phyloP scores from a whole-genome alignment of 2,113 vertebrate genomes.

The Myotis lucifugus region DNA sequence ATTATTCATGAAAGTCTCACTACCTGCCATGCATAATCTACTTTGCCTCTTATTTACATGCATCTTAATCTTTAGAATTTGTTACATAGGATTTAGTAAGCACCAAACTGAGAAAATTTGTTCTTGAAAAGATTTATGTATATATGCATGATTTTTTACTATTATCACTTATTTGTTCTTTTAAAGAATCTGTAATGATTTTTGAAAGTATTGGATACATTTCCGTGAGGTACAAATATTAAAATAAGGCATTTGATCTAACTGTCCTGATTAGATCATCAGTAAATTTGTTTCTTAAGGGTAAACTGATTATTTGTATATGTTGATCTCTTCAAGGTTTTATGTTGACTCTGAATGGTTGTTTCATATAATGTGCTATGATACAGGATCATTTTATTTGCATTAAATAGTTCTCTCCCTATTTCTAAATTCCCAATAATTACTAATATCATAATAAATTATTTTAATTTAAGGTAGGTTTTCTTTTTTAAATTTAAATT shows the following conservation, averaged over 20 bases:
- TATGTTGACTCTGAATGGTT: background rate
- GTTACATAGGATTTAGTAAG: background rate
- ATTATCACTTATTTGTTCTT: background rate
- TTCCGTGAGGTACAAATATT: background rate
- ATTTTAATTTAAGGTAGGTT: background rate
- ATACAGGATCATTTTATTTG: background rate
- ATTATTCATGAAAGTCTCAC: background rate
- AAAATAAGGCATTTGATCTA: conserved; percentile 4
- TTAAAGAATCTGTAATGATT: background rate
- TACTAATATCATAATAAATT: background rate
- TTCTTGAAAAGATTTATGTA: background rate
- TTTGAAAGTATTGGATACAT: background rate
- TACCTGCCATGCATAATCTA: background rate
- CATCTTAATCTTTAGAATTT: conserved; percentile 1
- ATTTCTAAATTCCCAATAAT: background rate
- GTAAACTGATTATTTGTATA: background rate
- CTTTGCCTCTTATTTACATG: background rate
- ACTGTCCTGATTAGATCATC: background rate
- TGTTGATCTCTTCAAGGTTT: background rate
- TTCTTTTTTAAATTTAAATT: background rate
- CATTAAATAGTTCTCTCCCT: background rate
- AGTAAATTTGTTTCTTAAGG: background rate
- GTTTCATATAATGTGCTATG: background rate
- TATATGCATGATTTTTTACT: no score
- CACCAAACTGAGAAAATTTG: background rate